Base-by-base conservation (phyloP, 2,888 invertebrate genomes). In the Ecdyonurus torrentis region DNA sequence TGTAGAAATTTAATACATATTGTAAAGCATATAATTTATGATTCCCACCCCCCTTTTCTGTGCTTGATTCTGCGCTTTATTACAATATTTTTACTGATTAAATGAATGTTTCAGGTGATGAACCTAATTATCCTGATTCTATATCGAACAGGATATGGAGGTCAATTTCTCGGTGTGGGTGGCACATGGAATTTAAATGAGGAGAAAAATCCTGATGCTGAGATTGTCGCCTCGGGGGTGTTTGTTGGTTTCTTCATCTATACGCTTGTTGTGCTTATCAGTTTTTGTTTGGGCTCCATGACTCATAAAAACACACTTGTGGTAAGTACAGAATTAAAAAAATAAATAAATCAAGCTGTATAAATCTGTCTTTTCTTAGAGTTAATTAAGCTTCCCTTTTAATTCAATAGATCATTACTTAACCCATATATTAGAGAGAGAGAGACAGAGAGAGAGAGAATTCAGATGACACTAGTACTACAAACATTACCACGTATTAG, bases 111-210 rank as follows among this genome's bases (percentile, higher is more conserved):
- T 50, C 76, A 91, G 91, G 80, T 90, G n/a, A 71, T 91, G 61
- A 91, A 91, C 76, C 78, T 91, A 67, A 83, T 91, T 18, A 83
- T 91, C 68, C 71, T 91, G 61, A 83, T 90, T 63, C 77, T 91
- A 7, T 91, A 92, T 75, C 83, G 91, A 65, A 86, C 86, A 24
- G 91, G 91, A 15, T 87, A 85, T 76, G 83, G 84, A 67, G 91
- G 91, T 1, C 83, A 85, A 72, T 91, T 91, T 73, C 79, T 92
- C 65, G 91, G 91, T 50, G 87, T 91, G 62, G 91, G 91, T 59
- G 91, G 91, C 63, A 90, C 90, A 20, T 91, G 91, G 91, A 91
- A 91, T 76, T 78, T 91, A 61, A 89, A 91, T 70, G 91, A 91
- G 73, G 89, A 89, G 72, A 91, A 91, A 77, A 89, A 85, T 72